A percentile compares a stretch with the other conserved stretches of the same genome.
Conservation (phyloP, 2,888 invertebrate genomes). For the Sphaeridia pumilis region DNA sequence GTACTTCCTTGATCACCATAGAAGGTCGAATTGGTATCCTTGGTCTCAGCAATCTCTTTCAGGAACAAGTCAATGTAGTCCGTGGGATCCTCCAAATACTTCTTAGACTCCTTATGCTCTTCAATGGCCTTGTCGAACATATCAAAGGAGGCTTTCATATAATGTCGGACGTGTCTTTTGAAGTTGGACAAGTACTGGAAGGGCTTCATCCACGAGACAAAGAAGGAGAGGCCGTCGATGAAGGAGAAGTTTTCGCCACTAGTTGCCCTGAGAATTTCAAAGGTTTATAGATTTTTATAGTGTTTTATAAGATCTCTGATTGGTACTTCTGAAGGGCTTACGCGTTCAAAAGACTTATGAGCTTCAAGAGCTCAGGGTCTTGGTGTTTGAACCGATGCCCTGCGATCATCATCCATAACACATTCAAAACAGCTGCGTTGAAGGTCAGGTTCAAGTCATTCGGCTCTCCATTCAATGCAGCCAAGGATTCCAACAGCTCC, state of each 20-base stretch:
- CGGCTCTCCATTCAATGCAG: background rate
- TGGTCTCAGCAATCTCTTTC: slow-evolving; percentile 19
- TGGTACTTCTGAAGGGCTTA: background rate
- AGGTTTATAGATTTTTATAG: background rate
- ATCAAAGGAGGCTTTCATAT: background rate
- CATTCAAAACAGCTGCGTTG: slow-evolving; percentile 11
- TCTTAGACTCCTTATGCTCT: slow-evolving; percentile 6
- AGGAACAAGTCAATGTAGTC: slow-evolving; percentile 25
- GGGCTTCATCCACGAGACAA: slow-evolving; percentile 7
- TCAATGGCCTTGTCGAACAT: slow-evolving; percentile 18
- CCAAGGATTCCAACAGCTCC: slow-evolving; percentile 6
- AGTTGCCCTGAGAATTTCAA: background rate
- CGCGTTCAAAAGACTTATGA: slow-evolving; percentile 9
- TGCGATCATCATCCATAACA: slow-evolving; percentile 8
- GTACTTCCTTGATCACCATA: slow-evolving; percentile 19
- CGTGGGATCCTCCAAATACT: background rate
- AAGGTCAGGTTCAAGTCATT: slow-evolving; percentile 5
- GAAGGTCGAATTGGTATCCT: slow-evolving; percentile 19
- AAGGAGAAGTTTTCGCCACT: background rate
- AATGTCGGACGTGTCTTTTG: background rate
- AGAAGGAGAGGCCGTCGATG: slow-evolving; percentile 8
- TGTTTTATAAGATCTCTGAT: background rate
- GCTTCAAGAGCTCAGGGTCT: slow-evolving; percentile 9
- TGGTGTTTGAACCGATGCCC: slow-evolving; percentile 14
- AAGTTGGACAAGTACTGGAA: background rate